Base-by-base conservation (phyloP, 2,888 invertebrate genomes). In the Caenorhabditis macrosperma region DNA sequence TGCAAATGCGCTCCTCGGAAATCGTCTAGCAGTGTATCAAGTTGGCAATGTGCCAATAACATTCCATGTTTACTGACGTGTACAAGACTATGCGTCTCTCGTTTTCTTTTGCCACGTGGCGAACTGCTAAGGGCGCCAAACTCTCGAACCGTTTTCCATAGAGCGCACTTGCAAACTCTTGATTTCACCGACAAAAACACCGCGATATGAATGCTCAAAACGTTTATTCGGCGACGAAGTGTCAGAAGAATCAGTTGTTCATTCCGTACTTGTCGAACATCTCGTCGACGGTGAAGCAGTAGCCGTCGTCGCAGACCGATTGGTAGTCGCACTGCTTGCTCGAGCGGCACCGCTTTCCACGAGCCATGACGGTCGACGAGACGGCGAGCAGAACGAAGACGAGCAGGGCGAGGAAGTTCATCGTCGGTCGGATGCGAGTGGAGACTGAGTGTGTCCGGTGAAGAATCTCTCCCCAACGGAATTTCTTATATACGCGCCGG, bases 271-370 rank as follows among this genome's bases (percentile, higher is more conserved):
- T 72, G 20, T 72, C 57, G 72, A 72, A 64, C 72, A 72, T 55
- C 57, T 72, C 72, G 30, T 72, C 72, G 55, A 72, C 48, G 28
- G 72, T 72, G 57, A 46, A 64, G 30, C 72, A 72, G 48, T 57
- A 57, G 48, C 72, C 72, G 15, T 64, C 72, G 30, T 72, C 55
- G 54, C 72, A 72, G 38, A 64, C 57, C 20, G 63, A 63, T 17
- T 64, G 26, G 30, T 38, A 50, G 57, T 57, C 46, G 57, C 72
- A 72, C 33, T 72, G 63, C 9, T 46, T 57, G 48, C 46, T 54
- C 9, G 57, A 57, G 12, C 57, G 72, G 63, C 72, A 72, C 10
- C 60, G 60, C 15, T 10, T 24, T 38, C 57, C 46, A 28, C 41
- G 44, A 9, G 48, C 72, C 22, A 55, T 2, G 26, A 64, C 41